Base-by-base conservation (phyloP, 2,797 vertebrate genomes). In the Siniperca obscura region DNA sequence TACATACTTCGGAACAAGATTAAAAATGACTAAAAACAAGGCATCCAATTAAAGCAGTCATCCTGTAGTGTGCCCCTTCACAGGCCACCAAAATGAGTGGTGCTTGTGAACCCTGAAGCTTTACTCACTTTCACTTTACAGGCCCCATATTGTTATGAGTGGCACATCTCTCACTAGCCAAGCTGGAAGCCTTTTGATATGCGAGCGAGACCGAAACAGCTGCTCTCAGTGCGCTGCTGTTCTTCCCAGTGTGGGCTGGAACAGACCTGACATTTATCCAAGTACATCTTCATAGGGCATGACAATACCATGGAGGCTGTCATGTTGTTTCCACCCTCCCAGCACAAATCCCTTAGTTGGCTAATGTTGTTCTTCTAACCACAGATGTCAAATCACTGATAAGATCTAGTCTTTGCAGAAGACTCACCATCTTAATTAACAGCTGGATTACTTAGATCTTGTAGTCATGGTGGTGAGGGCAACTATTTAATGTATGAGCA, bases 181-280 rank as follows among this genome's bases (percentile, higher is more conserved):
- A 16, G 85, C 92, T 70, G 83, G 85, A 83, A 86, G 87, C 70
- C 83, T 89, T 90, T 89, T 86, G 87, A 91, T 89, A 87, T 25
- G 78, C 50, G 46, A 81, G 86, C 72, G 40, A 75, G 85, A 85
- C 85, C 42, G 48, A 76, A 80, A 69, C 88, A 86, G 84, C 90
- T 82, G 87, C 84, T 81, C 76, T 60, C 67, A 27, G 70, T 42
- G 44, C 80, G 72, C 52, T 34, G 22, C 77, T 74, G 76, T 74
- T 83, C 68, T 59, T 64, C 81, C 83, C 82, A 50, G 82, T 50
- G 86, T 73, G 76, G 87, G 83, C 65, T 42, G 4, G 60, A 80
- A 85, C 68, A 82, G 81, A 76, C 70, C 78, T 91, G 85, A 91
- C 92, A 93, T 91, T 92, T 91, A 93, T 84, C 82, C 40, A 56